These are phyloP conservation scores for Aproaerema taeniolella DNA, from an alignment of 2,888 invertebrate species.

Conservation along the genomic window DNA sequence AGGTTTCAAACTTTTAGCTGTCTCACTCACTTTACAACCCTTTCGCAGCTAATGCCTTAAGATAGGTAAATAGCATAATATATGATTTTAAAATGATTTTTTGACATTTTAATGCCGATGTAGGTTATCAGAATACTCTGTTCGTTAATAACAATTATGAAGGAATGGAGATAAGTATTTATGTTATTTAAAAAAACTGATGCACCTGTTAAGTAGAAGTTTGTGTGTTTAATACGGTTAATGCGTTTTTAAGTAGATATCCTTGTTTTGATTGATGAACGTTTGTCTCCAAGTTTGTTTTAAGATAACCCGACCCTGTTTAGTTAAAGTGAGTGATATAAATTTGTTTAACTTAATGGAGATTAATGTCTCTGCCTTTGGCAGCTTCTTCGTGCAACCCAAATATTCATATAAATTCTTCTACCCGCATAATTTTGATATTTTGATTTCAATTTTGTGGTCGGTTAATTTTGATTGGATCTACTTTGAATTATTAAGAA, in stretches of 20 bases:
- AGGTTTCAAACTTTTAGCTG: constrained; percentile 31
- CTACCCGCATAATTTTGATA: no score
- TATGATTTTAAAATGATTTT: constrained; percentile 58
- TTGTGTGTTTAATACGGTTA: constrained; percentile 47
- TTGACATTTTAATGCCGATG: constrained; percentile 68
- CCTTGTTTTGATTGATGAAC: constrained; percentile 69
- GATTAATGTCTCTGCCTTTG: constrained; percentile 45
- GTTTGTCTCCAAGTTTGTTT: constrained; percentile 45
- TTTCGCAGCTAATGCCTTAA: constrained; percentile 26
- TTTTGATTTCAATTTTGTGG: no score
- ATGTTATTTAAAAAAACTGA: constrained; percentile 24
- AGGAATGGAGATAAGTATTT: constrained; percentile 41
- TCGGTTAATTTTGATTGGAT: no score
- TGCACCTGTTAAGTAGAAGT: constrained; percentile 30
- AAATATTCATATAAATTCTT: no score
- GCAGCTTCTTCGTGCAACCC: constrained; percentile 4
- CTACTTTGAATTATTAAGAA: no score
- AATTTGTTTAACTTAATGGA: constrained; percentile 62
- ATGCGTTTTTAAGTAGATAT: constrained; percentile 70
- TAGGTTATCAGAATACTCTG: constrained; percentile 41
- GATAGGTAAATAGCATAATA: constrained; percentile 45
- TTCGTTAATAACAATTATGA: constrained; percentile 60
- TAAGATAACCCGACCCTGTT: constrained; percentile 40
- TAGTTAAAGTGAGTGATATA: constrained; percentile 48
- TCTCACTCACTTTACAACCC: constrained; percentile 25